Percentiles rank a stretch among this genome's conserved stretches.
phyloP scores from a whole-genome alignment of 2,797 vertebrate genomes.

The Nyctalus aviator region DNA sequence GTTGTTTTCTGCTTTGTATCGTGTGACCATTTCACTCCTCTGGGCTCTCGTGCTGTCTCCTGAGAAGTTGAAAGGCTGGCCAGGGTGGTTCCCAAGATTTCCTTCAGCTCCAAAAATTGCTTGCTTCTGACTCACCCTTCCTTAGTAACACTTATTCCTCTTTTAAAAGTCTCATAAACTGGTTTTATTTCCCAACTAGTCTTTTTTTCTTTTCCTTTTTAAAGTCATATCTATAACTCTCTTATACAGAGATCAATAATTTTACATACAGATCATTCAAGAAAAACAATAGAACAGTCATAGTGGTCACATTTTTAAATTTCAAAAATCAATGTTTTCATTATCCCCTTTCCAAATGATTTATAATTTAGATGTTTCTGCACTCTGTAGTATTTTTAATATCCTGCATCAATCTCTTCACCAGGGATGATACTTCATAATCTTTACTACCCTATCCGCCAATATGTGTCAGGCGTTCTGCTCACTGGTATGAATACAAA shows the following conservation, averaged over 20 bases:
- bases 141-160: not conserved
- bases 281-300: not conserved
- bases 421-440: not conserved
- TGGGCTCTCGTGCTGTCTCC: not conserved
- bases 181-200: not conserved
- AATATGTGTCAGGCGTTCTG: not conserved
- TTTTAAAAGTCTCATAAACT: not conserved
- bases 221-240: not conserved
- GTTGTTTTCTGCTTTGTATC: not conserved
- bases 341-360: not conserved
- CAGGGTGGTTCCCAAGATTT: not conserved
- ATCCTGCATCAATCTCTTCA: not conserved
- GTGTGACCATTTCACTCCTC: not conserved
- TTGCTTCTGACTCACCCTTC: not conserved
- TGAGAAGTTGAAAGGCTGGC: not conserved
- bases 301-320: not conserved
- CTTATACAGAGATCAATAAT: not conserved
- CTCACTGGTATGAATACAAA: not conserved
- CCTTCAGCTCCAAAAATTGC: not conserved
- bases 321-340: not conserved
- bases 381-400: not conserved
- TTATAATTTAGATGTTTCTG: not conserved
- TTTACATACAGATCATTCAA: not conserved
- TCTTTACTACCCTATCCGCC: not conserved
- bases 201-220: not conserved